Evolutionary conservation across 1,140 invertebrate species (phyloP), one percentile per base, ranked within the genome.

Genomic region (Rhagoletis pomonella): DNA sequence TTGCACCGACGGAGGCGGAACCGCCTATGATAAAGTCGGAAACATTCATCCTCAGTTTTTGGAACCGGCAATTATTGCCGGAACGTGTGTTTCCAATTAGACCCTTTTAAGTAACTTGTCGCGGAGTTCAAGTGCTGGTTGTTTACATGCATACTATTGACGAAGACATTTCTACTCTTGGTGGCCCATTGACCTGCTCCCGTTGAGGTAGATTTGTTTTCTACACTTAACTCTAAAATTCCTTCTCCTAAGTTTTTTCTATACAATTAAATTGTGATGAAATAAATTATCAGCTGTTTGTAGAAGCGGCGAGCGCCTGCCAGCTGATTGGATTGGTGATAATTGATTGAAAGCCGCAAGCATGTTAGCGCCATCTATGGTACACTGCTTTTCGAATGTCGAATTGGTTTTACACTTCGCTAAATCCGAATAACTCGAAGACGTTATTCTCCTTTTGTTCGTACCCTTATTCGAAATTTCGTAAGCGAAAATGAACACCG

Each of bases 1-100:
- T 94, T 0, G 94, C 94, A 59, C 94, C 94, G 91, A 95, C 94
- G 6, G 94, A 94, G 1, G 94, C 94, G 3, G 93, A 87, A 1
- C 95, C 95, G n/a, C 94, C 95, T 88, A 95, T 93, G 59, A 92
- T 88, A 87, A 91, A 93, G 86, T 93, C 89, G 65, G 92, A 91
- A 73, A 89, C 89, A 29, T 90, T 89, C 91, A 92, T 90, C 44
- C 17, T 12, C 4, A 58, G 1, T 2, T 12, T 73, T 14, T 73
- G 1, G 39, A 10, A 73, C 42, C 4, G n/a, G 12, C 10, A 47
- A 5, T 9, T 73, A 12, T 17, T n/a, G 69, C 42, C 10, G 64
- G 17, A 4, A 19, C 5, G 7, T 14, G 5, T 6, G 17, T 39
- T 19, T 19, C 64, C 64, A 14, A n/a, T 65, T 6, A 65, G 29